A percentile compares a stretch with the other conserved stretches of the same genome.
phyloP scores from a whole-genome alignment of 2,797 vertebrate species.

The Acridotheres tristis region DNA sequence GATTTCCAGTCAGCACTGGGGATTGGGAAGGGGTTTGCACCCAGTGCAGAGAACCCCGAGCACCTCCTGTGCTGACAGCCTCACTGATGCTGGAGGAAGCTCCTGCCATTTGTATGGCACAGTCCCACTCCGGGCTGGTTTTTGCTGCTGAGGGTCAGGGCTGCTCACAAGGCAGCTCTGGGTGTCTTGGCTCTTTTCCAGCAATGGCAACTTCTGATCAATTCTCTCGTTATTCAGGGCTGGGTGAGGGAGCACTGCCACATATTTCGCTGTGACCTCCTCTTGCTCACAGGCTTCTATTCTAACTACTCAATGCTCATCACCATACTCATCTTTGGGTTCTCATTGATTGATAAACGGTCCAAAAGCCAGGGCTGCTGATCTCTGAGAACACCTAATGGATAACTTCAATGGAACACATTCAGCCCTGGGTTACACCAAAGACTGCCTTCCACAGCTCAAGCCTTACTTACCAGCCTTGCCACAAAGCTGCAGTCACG shows the following conservation, averaged over 20 bases:
- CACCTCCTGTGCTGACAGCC: neutral
- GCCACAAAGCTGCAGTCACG: neutral
- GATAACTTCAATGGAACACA: neutral
- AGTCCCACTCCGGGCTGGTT: neutral
- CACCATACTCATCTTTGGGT: neutral
- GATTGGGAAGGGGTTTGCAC: neutral
- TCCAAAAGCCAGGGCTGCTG: neutral
- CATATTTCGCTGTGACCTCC: neutral
- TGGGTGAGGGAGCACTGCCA: neutral
- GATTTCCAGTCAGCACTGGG: neutral
- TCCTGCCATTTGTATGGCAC: neutral
- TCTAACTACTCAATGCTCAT: neutral
- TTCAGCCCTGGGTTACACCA: neutral
- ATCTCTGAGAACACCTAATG: neutral
- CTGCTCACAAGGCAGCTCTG: neutral
- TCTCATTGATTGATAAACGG: neutral
- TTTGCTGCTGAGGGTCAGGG: accelerated
- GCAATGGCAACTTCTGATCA: neutral
- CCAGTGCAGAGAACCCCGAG: accelerated
- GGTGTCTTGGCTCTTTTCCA: neutral
- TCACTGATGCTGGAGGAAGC: accelerated
- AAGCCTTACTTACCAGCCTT: neutral
- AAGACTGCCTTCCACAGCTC: neutral
- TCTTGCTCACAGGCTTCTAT: neutral
- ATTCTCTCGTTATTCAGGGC: neutral